Base-by-base conservation (phyloP, 2,888 invertebrate genomes). In the Periphyllus acericola region DNA sequence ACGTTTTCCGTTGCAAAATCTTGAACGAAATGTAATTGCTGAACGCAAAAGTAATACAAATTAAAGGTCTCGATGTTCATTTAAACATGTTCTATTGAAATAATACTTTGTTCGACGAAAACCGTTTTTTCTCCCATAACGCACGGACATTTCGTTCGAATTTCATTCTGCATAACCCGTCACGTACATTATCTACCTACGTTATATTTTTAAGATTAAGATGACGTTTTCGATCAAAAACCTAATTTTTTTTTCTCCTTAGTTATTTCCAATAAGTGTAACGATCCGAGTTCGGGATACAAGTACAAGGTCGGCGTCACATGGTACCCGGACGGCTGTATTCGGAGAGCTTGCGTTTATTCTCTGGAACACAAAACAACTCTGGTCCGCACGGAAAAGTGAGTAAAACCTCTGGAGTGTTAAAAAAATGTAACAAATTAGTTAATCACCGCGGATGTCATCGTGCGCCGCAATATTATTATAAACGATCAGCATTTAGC, bases 231-330 rank as follows among this genome's bases (percentile, higher is more conserved):
- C 6, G 6, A 36, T 36, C 3, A 36, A 55, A 60, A 60, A 2
- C 21, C 1, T 21, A 60, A 21, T 17, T 25, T 2, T 60, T 21
- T 60, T 25, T 25, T 14, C 6, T 60, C 5, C 9, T 60, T 8
- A 75, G 75, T 36, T n/a, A 8, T n/a, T 11, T n/a, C 72, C 25
- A 75, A 75, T 75, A 75, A 36, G 75, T 75, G 75, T 75, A 36
- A 36, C n/a, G 76, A 76, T 14, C 46, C 40, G 17, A 46, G 9
- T 46, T 40, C 46, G 46, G n/a, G 46, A 9, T 40, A 36, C 11
- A 75, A 36, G 21, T 36, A 75, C 36, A 75, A 34, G 34, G 25
- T 36, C 5, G 75, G 75, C 19, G 75, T 21, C 25, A 21, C 36
- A 4, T 75, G 75, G 75, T 36, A 36, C 19, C 25, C 75, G 17